Evolutionary conservation across 35 echinoderm and acorn worm species (phyloP).

Genomic region (Ptychodera flava): DNA sequence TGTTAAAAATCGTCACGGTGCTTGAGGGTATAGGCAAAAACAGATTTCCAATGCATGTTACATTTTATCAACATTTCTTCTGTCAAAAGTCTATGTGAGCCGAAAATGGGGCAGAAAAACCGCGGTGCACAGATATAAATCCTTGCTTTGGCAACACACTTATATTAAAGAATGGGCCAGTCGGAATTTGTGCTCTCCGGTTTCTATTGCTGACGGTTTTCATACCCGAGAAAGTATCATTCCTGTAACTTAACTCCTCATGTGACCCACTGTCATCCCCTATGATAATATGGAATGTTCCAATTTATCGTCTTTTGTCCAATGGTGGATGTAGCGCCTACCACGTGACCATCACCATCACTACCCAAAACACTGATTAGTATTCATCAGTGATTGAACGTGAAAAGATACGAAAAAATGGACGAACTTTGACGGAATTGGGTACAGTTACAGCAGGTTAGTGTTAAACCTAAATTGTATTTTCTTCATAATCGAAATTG

Average conservation of each 20-base stretch:
- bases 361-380: not conserved
- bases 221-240: not conserved
- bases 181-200: not conserved
- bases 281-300: not conserved
- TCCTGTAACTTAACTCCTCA: not conserved
- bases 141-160: not conserved
- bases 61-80: too few species aligned
- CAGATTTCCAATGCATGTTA: too few species aligned
- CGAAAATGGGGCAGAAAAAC: too few species aligned
- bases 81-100: too few species aligned
- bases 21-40: too few species aligned
- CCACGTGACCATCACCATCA: not conserved
- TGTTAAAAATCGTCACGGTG: too few species aligned
- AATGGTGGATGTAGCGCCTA: not conserved
- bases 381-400: not conserved
- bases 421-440: not conserved
- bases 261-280: not conserved
- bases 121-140: not conserved
- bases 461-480: not conserved
- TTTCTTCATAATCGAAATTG: not conserved
- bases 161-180: not conserved
- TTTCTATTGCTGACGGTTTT: not conserved
- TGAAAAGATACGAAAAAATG: not conserved
- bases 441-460: not conserved
- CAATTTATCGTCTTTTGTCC: not conserved